These are phyloP conservation scores for Drepana arcuata DNA, from an alignment of 1,140 invertebrate species.

Conservation along the genomic window DNA sequence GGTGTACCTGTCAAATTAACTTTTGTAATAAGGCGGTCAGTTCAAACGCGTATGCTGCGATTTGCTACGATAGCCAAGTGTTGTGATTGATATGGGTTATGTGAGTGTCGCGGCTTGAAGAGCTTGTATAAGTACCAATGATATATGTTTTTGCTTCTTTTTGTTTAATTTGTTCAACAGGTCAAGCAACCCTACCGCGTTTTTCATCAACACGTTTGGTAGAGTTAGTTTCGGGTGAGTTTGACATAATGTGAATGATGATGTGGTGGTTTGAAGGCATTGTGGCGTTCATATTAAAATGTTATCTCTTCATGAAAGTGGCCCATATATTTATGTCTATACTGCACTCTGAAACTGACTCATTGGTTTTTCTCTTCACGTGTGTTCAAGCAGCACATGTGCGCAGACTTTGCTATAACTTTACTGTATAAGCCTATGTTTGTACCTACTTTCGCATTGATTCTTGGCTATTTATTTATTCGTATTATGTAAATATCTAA, in stretches of 20 bases:
- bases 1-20: no score
- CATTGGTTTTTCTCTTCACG: constrained; percentile 28
- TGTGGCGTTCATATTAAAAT: constrained; percentile 58
- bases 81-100: constrained; percentile 33
- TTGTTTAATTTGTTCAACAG: constrained; percentile 78
- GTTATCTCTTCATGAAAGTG: constrained; percentile 46
- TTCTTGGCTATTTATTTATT: no score
- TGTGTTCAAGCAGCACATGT: no score
- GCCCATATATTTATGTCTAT: constrained; percentile 54
- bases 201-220: constrained; percentile 79
- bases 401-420: no score
- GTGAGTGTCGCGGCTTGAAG: constrained; percentile 36
- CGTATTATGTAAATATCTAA: no score
- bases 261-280: constrained; percentile 66
- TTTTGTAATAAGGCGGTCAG: constrained; percentile 5
- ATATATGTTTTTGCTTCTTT: constrained; percentile 60
- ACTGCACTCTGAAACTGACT: constrained; percentile 66
- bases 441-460: no score
- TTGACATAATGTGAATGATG: constrained; percentile 66
- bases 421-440: no score
- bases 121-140: constrained; percentile 53
- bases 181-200: constrained; percentile 78
- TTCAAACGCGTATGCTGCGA: constrained; percentile 5
- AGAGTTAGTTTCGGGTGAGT: constrained; percentile 82
- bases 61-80: no score